Evolutionary conservation across 2,888 invertebrate genomes (phyloP), one percentile per base, ranked within the genome.

Genomic region (Tachina fera): DNA sequence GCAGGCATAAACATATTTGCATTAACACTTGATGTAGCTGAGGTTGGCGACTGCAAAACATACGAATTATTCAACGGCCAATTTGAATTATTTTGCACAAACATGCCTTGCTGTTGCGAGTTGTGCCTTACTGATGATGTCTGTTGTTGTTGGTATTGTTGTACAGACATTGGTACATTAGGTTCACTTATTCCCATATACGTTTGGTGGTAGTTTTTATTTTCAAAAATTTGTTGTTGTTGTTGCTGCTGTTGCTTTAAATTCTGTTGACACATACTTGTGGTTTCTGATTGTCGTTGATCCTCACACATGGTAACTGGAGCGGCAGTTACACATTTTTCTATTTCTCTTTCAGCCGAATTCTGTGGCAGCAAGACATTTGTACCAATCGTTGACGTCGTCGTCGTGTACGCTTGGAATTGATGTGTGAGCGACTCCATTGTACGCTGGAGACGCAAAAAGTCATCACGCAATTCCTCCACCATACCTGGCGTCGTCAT

Each of bases 401-500:
- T 31, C 31, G 2, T 31, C 31, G 31, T 31, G 31, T 31, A 31
- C 31, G 31, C 31, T 31, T 31, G 31, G 31, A 31, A 31, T 4
- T 31, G 31, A 4, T 31, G 31, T 31, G 31, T 31, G 31, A 31
- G 31, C 10, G 70, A 49, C 19, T n/a, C n/a, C n/a, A n/a, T n/a
- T n/a, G n/a, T n/a, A n/a, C n/a, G n/a, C n/a, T 78, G 78, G n/a
- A 78, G 70, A 22, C 70, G 60, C 49, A 47, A 19, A 22, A 68
- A 70, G 13, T 78, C 70, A 22, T 16, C 61, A 41, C 61, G 68
- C 43, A 78, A 63, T 14, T 70, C 53, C 19, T 19, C 61, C 22
- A 61, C 41, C 45, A 58, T 58, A 68, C 22, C 47, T 13, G 6
- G 3, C 68, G n/a, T 49, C 53, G 70, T 61, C 70, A 51, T 68